These are phyloP conservation scores for Decapterus maruadsi DNA, from an alignment of 2,797 vertebrate genomes.

Conservation along the genomic window DNA sequence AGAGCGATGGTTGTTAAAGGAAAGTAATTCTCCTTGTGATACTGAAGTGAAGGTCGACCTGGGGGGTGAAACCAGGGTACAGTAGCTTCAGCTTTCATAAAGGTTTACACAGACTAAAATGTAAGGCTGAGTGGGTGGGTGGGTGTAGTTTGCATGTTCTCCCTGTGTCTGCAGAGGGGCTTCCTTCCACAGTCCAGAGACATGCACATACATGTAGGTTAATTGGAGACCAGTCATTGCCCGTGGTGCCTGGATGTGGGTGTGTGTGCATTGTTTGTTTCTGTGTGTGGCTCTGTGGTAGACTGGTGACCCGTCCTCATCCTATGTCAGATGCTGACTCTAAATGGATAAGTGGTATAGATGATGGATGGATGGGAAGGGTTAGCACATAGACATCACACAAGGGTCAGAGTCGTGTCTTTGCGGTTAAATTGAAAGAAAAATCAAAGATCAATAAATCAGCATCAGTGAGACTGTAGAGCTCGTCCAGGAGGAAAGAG, in stretches of 20 bases:
- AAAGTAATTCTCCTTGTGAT: slow-evolving; percentile 16
- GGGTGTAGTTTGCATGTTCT: too few species aligned
- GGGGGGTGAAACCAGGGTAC: slow-evolving; percentile 6
- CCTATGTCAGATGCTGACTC: too few species aligned
- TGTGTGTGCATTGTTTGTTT: too few species aligned
- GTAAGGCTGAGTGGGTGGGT: slow-evolving; percentile 13
- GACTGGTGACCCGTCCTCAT: too few species aligned
- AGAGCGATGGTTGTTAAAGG: slow-evolving; percentile 6
- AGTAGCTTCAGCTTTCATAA: slow-evolving; percentile 9
- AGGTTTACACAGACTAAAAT: slow-evolving; percentile 29
- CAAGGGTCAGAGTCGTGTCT: slow-evolving; percentile 6
- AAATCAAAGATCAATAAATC: slow-evolving; percentile 12
- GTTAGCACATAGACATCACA: slow-evolving; percentile 6
- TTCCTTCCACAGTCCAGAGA: too few species aligned
- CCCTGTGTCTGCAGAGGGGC: too few species aligned
- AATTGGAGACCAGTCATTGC: too few species aligned
- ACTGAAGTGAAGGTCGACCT: slow-evolving; percentile 36
- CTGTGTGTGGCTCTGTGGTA: too few species aligned
- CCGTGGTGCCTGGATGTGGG: too few species aligned
- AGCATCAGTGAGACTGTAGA: slow-evolving; percentile 5
- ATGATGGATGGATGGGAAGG: neutral
- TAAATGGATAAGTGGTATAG: too few species aligned
- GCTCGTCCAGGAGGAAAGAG: neutral
- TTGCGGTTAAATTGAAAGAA: slow-evolving; percentile 8
- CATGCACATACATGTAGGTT: too few species aligned